These are phyloP conservation scores for Prunella himalayana DNA, from an alignment of 2,113 vertebrate genomes.

Conservation along the genomic window DNA sequence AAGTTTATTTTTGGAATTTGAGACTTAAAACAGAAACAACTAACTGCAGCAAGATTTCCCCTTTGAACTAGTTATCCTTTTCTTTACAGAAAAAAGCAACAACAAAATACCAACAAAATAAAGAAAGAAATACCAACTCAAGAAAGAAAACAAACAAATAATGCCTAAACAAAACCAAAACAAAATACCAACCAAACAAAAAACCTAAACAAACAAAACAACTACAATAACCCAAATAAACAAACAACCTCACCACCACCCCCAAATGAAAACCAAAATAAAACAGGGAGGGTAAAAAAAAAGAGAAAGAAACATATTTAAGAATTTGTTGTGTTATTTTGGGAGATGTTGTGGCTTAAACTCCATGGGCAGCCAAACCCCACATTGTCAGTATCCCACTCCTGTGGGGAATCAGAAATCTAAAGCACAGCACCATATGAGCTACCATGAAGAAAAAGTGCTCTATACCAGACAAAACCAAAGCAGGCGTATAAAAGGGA, in stretches of 20 bases:
- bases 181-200: not conserved
- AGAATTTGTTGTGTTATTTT: not conserved
- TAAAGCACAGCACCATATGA: not conserved
- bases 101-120: not conserved
- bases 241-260: not conserved
- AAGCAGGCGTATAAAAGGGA: not conserved
- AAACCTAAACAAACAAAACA: not conserved
- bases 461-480: not conserved
- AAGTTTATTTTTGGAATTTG: not conserved
- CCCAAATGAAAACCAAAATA: not conserved
- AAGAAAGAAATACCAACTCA: too few relatives aligned
- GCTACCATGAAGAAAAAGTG: not conserved
- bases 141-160: not conserved
- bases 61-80: not conserved
- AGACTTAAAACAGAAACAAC: not conserved
- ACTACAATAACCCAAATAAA: not conserved
- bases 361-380: not conserved
- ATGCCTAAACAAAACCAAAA: not conserved
- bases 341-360: not conserved
- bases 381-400: rapidly evolving
- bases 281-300: rapidly evolving
- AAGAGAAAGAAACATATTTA: not conserved
- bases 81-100: not conserved
- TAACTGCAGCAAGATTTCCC: not conserved
- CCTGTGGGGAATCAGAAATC: not conserved